Evolutionary conservation across 2,797 vertebrate genomes (phyloP).

Genomic region (Crax fasciolata): DNA sequence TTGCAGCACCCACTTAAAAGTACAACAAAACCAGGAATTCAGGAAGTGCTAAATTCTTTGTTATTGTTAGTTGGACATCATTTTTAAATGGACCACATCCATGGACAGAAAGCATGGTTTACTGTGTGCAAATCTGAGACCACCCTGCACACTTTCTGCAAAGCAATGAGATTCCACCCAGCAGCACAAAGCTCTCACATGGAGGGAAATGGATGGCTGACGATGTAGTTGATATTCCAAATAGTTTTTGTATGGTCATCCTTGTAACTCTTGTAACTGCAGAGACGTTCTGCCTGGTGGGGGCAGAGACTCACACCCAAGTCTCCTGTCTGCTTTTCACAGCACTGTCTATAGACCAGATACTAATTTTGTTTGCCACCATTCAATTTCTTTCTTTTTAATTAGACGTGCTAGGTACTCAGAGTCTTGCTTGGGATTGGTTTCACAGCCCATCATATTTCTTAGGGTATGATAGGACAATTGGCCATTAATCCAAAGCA

Average conservation of each 20-base stretch:
- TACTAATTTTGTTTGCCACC: slow-evolving; percentile 25
- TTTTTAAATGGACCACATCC: not conserved
- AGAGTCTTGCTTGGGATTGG: slow-evolving; percentile 47
- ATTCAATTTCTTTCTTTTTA: slow-evolving; percentile 44
- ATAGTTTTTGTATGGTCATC: not conserved
- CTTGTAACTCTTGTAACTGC: not conserved
- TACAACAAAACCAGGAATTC: not conserved
- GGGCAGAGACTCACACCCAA: not conserved
- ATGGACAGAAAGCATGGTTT: not conserved
- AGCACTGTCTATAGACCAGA: slow-evolving; percentile 19
- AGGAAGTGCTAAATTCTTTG: not conserved
- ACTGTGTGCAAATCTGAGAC: not conserved
- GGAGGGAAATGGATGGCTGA: not conserved
- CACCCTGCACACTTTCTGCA: not conserved
- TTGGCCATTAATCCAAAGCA: slow-evolving; percentile 51
- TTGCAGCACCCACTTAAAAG: not conserved
- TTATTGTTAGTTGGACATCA: not conserved
- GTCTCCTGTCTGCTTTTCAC: not conserved
- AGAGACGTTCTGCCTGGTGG: not conserved
- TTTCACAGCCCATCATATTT: slow-evolving; percentile 44
- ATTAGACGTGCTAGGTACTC: slow-evolving; percentile 37
- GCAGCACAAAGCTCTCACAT: not conserved
- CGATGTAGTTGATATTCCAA: not conserved
- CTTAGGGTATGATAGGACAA: slow-evolving; percentile 46
- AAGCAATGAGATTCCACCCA: not conserved